Evolutionary conservation across 2,888 invertebrate species (phyloP).

Genomic region (Morpho achilles): DNA sequence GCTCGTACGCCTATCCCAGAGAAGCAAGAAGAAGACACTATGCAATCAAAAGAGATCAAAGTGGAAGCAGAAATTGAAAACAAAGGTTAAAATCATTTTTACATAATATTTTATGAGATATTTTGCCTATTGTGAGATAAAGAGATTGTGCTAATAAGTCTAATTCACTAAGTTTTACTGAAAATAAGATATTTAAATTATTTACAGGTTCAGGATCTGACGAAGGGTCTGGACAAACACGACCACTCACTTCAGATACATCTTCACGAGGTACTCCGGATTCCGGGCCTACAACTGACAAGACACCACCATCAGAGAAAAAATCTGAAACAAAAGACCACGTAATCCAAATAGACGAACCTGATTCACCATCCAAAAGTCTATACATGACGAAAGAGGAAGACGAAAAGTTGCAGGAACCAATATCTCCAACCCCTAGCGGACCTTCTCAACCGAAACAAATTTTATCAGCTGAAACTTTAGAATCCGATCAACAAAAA

Average conservation of each 20-base stretch:
- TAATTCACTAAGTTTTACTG: background rate
- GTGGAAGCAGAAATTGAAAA: slow-evolving; percentile 68
- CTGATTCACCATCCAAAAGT: slow-evolving; percentile 49
- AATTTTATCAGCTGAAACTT: slow-evolving; percentile 58
- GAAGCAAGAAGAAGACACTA: slow-evolving; percentile 68
- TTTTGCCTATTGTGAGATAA: no score
- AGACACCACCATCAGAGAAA: slow-evolving; percentile 40
- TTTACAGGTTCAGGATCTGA: slow-evolving; percentile 16
- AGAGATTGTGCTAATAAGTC: background rate
- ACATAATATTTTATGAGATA: no score
- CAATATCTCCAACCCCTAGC: slow-evolving; percentile 58
- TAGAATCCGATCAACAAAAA: slow-evolving; percentile 46
- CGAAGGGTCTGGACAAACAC: slow-evolving; percentile 15
- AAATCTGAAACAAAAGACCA: slow-evolving; percentile 49
- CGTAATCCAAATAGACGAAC: slow-evolving; percentile 60
- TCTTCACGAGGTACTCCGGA: slow-evolving; percentile 32
- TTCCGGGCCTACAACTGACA: slow-evolving; percentile 34
- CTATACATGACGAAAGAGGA: slow-evolving; percentile 59
- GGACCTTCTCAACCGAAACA: slow-evolving; percentile 44
- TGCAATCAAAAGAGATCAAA: slow-evolving; percentile 57
- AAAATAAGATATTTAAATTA: background rate
- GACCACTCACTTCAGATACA: slow-evolving; percentile 15
- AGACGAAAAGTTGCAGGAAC: slow-evolving; percentile 54
- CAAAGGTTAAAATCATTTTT: slow-evolving; percentile 40
- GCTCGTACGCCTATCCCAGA: slow-evolving; percentile 80